Conservation (phyloP, 2,797 vertebrate genomes). For the Stomatorhinus walkeri region DNA sequence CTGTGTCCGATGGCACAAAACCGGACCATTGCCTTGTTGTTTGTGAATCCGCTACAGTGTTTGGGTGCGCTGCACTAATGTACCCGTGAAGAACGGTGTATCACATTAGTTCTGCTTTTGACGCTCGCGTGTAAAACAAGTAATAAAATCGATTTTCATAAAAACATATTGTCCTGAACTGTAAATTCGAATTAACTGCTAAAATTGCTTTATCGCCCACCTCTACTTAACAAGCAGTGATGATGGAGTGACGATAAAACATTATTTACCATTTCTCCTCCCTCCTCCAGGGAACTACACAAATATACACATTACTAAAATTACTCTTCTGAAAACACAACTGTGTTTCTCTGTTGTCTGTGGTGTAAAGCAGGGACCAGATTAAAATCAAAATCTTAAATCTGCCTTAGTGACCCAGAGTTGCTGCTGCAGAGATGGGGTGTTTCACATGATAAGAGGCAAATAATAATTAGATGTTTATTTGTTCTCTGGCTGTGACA, state of each 20-base stretch:
- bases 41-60: no score
- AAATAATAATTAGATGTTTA: background rate
- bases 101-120: no score
- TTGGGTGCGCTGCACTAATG: no score
- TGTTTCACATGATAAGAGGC: background rate
- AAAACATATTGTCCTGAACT: no score
- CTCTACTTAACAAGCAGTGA: constrained; percentile 8
- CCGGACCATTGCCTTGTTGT: no score
- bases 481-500: background rate
- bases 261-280: background rate
- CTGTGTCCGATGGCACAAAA: no score
- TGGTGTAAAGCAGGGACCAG: background rate
- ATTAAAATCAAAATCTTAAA: constrained; percentile 12
- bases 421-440: background rate
- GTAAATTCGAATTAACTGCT: no score
- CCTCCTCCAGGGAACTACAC: background rate
- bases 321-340: background rate
- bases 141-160: no score
- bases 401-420: background rate
- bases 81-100: no score
- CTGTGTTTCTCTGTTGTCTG: background rate
- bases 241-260: constrained; percentile 15
- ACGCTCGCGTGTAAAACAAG: no score
- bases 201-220: no score
- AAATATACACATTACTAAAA: background rate